phyloP scores from a whole-genome alignment of 2,113 vertebrate genomes.

The Podilymbus podiceps region DNA sequence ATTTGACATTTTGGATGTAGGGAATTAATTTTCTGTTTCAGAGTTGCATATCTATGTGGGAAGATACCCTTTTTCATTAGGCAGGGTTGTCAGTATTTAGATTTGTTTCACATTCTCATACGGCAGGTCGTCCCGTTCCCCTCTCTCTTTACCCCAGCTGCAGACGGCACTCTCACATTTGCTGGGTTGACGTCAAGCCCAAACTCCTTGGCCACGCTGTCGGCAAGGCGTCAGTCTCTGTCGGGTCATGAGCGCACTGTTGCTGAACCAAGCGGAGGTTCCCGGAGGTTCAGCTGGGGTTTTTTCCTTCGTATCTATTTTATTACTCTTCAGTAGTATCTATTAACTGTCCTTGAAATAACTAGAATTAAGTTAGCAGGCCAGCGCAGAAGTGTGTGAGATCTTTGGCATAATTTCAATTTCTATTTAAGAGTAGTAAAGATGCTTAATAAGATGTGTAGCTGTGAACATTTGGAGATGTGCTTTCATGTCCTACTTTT shows the following conservation, averaged over 20 bases:
- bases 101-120: background rate
- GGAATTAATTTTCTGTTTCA: background rate
- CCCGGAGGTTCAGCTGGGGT: background rate
- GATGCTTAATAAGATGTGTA: background rate
- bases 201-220: too few species aligned
- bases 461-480: background rate
- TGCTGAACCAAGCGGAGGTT: background rate
- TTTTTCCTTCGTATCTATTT: background rate
- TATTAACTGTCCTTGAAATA: background rate
- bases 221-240: background rate
- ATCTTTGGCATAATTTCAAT: background rate
- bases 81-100: too few species aligned
- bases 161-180: accelerated
- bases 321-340: background rate
- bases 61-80: background rate
- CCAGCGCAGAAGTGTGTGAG: background rate
- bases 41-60: background rate
- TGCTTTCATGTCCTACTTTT: background rate
- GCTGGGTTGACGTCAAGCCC: background rate
- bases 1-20: background rate
- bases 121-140: too few species aligned
- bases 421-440: background rate
- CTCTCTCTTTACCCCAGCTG: background rate
- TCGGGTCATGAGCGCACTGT: too few species aligned
- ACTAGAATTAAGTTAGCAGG: background rate